Base-by-base conservation (phyloP, 2,797 vertebrate species). In the Chelidonichthys spinosus region DNA sequence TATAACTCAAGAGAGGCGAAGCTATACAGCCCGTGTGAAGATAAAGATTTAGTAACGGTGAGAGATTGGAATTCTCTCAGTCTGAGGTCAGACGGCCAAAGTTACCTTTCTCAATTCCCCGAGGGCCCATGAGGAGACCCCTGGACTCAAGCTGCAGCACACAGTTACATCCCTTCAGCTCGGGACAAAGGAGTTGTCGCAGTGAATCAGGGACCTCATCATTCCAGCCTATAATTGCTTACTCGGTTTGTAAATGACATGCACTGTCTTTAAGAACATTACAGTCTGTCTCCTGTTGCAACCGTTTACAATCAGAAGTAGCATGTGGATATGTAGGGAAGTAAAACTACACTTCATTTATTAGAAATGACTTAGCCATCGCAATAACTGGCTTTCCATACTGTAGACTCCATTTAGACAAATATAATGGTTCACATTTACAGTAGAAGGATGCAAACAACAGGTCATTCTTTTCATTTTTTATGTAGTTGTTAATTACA, bases 21-120 rank as follows among this genome's bases (percentile, higher is more conserved):
- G 85, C 84, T 91, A 87, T 86, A 84, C 68, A 87, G 85, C 83
- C 78, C 63, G 83, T 79, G 85, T 85, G 84, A 84, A 85, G 86
- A 92, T 91, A 88, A 93, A 94, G 94, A 94, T 94, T 95, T 94
- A 94, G 84, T 89, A 93, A 94, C 85, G 85, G 87, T 89, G 82
- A 89, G 88, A 92, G 89, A 93, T 88, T 88, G 92, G 92, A 94
- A 93, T 94, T 93, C 92, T 90, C 87, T 89, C 80, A 70, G 88
- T 78, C 78, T 76, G 90, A 90, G 94, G 94, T 94, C 94, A 93
- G 75, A 77, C 76, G 90, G 92, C 76, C 92, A 92, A 82, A 89
- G 86, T 88, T 92, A 92, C 92, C 89, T 89, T 90, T 85, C 89
- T 83, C 69, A 76, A 75, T 76, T 83, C 86, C 87, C 89, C n/a